Conservation (phyloP, 2,113 vertebrate species). For the Leucopternis melanops region DNA sequence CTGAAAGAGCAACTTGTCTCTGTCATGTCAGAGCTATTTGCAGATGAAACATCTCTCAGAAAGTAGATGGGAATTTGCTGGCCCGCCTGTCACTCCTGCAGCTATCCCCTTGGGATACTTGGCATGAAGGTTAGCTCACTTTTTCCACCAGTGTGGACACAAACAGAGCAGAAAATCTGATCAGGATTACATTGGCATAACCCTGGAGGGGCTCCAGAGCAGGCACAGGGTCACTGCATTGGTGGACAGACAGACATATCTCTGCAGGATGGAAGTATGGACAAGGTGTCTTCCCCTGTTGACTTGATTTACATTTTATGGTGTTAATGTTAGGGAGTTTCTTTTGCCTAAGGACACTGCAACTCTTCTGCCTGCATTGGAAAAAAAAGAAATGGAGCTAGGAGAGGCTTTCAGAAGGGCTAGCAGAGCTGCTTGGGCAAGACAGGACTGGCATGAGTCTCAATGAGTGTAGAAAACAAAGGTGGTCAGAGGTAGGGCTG, state of each 20-base stretch:
- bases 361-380: background rate
- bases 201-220: background rate
- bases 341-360: background rate
- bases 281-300: background rate
- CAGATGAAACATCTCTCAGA: background rate
- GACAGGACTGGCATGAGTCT: background rate
- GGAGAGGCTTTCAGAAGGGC: background rate
- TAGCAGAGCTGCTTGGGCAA: background rate
- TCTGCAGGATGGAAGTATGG: background rate
- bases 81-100: background rate
- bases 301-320: background rate
- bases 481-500: background rate
- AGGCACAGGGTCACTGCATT: background rate
- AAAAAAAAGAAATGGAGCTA: background rate
- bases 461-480: background rate
- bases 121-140: background rate
- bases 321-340: rapidly evolving
- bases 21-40: conserved; percentile 15
- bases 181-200: background rate
- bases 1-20: conserved; percentile 32
- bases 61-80: background rate
- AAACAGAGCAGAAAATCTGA: background rate
- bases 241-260: background rate
- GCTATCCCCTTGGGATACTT: background rate
- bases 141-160: background rate